Evolutionary conservation across 2,113 vertebrate genomes (phyloP), one percentile per base, ranked within the genome.

Genomic region (Grammomys dolichurus): DNA sequence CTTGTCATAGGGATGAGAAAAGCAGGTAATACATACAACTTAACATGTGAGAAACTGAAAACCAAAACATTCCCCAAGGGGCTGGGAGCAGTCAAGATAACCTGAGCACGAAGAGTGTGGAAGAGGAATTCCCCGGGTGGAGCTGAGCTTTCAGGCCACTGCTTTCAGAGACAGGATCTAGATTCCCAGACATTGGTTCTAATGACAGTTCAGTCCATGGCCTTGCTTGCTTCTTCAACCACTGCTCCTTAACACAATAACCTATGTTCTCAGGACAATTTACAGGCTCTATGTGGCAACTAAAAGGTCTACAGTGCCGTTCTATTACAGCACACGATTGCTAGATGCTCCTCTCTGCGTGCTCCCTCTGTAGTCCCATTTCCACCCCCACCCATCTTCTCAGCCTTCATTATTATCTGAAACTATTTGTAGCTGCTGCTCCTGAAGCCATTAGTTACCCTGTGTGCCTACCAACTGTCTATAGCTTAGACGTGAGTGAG

Each of bases 221-320:
- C 84, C 40, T 46, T 46, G 40, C 2, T 36, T 16, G 7, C 16
- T 69, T 20, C 19, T 67, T 86, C 43, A 20, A 26, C 82, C 46
- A 19, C 9, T 12, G 1, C 2, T 33, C 17, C 43, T 90, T 72
- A 1, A 28, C 43, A 9, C 76, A 43, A 65, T 46, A 67, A 92
- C 33, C 48, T 58, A 73, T 31, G 48, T 60, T 84, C 40, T 63
- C 11, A 19, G 81, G 81, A 9, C 20, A 73, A 24, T 69, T 87
- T 43, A 77, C 22, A 48, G 51, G 26, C 43, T 87, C 88, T 31
- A 43, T 46, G 46, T 33, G 48, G 54, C 56, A 40, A 82, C 40
- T 87, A 78, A 97, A 97, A 97, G 91, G 97, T 94, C 95, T 88
- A 97, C 73, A 36, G 69, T 54, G 67, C 20, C 1, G 0, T 65